Percentiles rank a stretch among this genome's conserved stretches.
Evolutionary conservation across 1,140 invertebrate species (phyloP).

Genomic region (Drosophila nasuta): DNA sequence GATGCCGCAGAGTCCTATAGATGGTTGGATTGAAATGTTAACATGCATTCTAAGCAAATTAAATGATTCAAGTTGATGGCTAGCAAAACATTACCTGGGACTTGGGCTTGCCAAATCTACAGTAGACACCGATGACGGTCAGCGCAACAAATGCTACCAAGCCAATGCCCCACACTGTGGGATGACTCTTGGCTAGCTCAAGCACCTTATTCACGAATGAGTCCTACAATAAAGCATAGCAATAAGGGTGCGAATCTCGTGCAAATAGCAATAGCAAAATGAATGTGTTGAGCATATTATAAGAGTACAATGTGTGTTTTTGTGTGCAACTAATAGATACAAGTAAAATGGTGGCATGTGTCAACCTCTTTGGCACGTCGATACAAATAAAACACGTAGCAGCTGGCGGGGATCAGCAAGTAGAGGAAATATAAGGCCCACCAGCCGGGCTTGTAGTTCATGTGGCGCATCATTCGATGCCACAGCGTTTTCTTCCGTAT

Average conservation of each 20-base stretch:
- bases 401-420: constrained; percentile 89
- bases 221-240: constrained; percentile 87
- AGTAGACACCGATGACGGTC: constrained; percentile 89
- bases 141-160: constrained; percentile 87
- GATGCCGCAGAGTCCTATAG: constrained; percentile 50
- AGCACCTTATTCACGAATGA: constrained; percentile 92
- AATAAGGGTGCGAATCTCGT: constrained; percentile 25
- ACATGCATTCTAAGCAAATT: too few species aligned
- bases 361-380: constrained; percentile 88
- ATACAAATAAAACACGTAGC: constrained; percentile 90
- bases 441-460: constrained; percentile 91
- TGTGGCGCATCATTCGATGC: constrained; percentile 89
- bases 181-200: constrained; percentile 93
- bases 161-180: constrained; percentile 96
- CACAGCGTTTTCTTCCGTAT: constrained; percentile 88
- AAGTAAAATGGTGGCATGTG: neutral
- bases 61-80: neutral
- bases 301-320: constrained; percentile 20
- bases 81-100: constrained; percentile 70
- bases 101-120: constrained; percentile 75
- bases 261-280: constrained; percentile 36
- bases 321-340: constrained; percentile 22
- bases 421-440: constrained; percentile 92
- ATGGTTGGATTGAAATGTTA: neutral
- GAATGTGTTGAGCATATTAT: constrained; percentile 42